Evolutionary conservation across 2,888 invertebrate species (phyloP), one percentile per base, ranked within the genome.

Genomic region (Ochlodes sylvanus): DNA sequence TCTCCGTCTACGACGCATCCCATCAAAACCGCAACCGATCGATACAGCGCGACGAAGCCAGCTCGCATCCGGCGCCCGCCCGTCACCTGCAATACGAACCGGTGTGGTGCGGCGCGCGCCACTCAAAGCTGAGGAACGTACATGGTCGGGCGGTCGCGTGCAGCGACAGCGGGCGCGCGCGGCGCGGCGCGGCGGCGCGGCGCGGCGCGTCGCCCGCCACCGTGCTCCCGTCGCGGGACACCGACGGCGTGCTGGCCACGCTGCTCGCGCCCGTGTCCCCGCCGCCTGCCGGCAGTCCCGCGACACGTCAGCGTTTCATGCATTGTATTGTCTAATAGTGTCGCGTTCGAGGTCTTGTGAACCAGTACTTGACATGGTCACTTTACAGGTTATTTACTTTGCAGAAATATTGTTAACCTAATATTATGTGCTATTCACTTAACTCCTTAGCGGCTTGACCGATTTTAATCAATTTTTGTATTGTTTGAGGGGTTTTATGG

Each of bases 221-320:
- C 32, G 81, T 78, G 6, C 83, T 88, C 69, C 84, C 80, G 85
- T 92, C 92, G 69, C 90, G 88, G n/a, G 92, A 92, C 81, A 90
- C 88, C 54, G 83, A 78, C 69, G 89, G 90, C 61, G 90, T 90
- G 3, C 82, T 88, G 38, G 85, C 87, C 21, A 75, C 78, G 69
- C 89, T 86, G 68, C 70, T 75, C 73, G 65, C 78, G 66, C 72
- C 77, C 52, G 67, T 72, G 60, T 79, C 77, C n/a, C 73, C 79
- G 34, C 79, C 82, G 63, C 63, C 63, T 63, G 32, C 2, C 14
- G 56, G 34, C n/a, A n/a, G 38, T 10, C 15, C 5, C 0, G 2
- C 15, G n/a, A n/a, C n/a, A n/a, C 42, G 42, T 14, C n/a, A 42
- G 42, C 27, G 27, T n/a, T n/a, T n/a, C n/a, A n/a, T n/a, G n/a